Conservation (phyloP, 2,113 vertebrate genomes). For the Anolis carolinensis region DNA sequence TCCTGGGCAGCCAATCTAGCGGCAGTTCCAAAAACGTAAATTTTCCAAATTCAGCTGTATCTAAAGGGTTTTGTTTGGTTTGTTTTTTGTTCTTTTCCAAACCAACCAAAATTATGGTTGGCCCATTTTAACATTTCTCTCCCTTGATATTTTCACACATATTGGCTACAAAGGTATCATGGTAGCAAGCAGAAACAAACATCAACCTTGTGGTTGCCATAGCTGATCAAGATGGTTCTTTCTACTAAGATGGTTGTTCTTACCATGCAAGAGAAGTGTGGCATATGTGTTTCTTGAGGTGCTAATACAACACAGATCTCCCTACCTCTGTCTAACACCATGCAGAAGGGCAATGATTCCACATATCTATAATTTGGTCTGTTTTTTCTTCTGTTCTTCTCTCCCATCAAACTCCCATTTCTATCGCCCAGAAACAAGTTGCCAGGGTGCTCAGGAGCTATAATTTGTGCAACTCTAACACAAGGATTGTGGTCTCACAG, state of each 20-base stretch:
- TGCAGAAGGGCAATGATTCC: too few relatives aligned
- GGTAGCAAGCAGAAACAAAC: not conserved
- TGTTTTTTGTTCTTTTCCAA: too few relatives aligned
- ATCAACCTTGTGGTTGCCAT: not conserved
- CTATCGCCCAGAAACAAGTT: too few relatives aligned
- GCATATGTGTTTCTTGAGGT: not conserved
- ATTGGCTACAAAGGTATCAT: not conserved
- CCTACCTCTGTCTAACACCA: not conserved
- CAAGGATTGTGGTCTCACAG: not conserved
- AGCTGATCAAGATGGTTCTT: not conserved
- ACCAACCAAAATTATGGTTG: not conserved
- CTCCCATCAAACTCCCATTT: too few relatives aligned
- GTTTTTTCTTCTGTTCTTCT: too few relatives aligned
- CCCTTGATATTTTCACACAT: not conserved
- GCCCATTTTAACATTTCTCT: not conserved
- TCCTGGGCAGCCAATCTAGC: too few relatives aligned
- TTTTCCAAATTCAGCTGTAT: too few relatives aligned
- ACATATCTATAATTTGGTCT: too few relatives aligned
- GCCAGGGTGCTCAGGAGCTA: too few relatives aligned
- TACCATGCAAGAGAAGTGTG: not conserved
- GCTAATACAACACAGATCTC: not conserved
- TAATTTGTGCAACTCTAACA: not conserved
- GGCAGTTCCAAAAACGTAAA: too few relatives aligned
- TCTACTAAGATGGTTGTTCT: not conserved
- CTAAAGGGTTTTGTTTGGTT: too few relatives aligned